These are phyloP conservation scores for Cyanoliseus patagonus DNA, from an alignment of 2,113 vertebrate genomes.

Conservation along the genomic window DNA sequence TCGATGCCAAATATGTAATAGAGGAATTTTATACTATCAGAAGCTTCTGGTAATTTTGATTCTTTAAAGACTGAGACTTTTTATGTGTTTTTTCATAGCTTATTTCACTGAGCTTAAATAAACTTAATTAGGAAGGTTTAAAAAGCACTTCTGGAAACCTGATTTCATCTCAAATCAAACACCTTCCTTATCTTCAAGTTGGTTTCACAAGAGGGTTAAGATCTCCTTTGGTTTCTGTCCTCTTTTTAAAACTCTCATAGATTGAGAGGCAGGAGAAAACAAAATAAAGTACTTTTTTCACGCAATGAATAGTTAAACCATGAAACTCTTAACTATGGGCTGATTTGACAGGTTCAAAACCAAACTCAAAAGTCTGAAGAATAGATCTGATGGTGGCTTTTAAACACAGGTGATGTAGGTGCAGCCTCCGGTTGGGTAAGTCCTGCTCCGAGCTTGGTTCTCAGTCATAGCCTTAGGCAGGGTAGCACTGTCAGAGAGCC, in stretches of 20 bases:
- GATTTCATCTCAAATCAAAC: background rate
- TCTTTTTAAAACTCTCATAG: background rate
- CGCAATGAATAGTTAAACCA: background rate
- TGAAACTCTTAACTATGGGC: background rate
- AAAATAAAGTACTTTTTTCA: background rate
- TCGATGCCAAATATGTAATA: constrained; percentile 60
- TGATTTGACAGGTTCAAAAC: background rate
- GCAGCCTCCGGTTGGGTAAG: background rate
- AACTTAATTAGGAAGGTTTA: constrained; percentile 1
- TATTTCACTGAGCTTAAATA: constrained; percentile 38
- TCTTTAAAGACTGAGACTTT: constrained; percentile 29
- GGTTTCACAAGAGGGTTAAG: background rate
- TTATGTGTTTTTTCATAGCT: constrained; percentile 25
- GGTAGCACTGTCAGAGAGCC: accelerated
- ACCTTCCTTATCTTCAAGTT: background rate
- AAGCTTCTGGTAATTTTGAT: constrained; percentile 54
- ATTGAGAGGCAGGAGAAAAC: background rate
- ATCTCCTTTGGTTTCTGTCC: background rate
- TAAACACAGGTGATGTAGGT: background rate
- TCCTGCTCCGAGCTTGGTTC: accelerated
- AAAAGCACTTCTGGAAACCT: constrained; percentile 12
- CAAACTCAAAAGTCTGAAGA: background rate
- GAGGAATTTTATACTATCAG: constrained; percentile 53
- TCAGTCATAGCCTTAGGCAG: background rate
- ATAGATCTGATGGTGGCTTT: background rate